Percentiles rank a stretch among this genome's conserved stretches.
Conservation (phyloP, 2,113 vertebrate species). For the Paradisaea rubra region DNA sequence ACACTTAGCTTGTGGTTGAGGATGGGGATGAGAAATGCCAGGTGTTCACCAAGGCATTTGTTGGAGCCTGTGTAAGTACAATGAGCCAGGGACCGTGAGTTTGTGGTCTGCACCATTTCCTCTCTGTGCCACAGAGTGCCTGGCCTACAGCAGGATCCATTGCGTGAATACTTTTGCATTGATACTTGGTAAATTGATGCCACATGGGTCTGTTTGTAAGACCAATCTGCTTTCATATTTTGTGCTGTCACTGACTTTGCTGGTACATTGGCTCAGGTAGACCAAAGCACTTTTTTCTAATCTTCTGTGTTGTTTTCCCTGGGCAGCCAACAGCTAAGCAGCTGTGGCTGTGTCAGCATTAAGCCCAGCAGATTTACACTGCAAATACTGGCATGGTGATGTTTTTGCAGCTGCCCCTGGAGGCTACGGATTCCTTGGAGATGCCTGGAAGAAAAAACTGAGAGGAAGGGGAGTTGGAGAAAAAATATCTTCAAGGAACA, state of each 20-base stretch:
- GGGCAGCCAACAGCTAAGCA: background rate
- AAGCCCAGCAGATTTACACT: background rate
- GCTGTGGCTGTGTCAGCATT: background rate
- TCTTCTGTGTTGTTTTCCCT: background rate
- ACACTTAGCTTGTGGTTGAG: background rate
- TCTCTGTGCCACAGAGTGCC: background rate
- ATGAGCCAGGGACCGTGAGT: background rate
- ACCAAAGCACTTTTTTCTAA: background rate
- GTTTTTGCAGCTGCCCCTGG: background rate
- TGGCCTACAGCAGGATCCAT: background rate
- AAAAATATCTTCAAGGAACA: background rate
- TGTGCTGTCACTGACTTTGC: background rate
- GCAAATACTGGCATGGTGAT: background rate
- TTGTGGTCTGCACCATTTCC: background rate
- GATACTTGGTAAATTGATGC: background rate
- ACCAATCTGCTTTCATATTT: background rate
- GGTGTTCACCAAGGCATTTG: background rate
- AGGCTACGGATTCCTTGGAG: background rate
- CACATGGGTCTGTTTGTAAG: background rate
- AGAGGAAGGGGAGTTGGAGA: background rate
- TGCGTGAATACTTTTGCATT: fast-evolving
- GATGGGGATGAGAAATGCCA: background rate
- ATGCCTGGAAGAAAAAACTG: background rate
- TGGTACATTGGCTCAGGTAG: fast-evolving
- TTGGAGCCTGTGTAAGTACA: background rate